These are phyloP conservation scores for Greenwoodochromis staneri DNA, from an alignment of 2,113 vertebrate genomes.

Conservation along the genomic window DNA sequence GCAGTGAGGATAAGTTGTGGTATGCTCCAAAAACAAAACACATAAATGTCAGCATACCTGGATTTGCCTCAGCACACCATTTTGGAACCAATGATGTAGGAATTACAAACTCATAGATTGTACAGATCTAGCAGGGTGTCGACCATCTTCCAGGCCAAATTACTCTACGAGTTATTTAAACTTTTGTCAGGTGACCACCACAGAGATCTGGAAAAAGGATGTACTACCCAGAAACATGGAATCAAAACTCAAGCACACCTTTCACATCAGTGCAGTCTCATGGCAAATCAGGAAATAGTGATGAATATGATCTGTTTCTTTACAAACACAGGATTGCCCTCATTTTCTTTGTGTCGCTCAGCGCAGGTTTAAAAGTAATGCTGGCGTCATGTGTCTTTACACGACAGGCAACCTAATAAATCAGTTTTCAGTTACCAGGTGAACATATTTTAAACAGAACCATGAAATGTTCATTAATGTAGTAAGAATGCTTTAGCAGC, in stretches of 20 bases:
- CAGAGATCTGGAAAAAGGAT: not conserved
- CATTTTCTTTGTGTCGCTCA: not conserved
- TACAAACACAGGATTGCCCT: not conserved
- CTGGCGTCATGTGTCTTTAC: fast-evolving
- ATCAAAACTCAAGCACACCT: not conserved
- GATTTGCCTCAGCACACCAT: too few relatives aligned
- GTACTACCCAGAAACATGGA: not conserved
- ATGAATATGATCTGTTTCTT: not conserved
- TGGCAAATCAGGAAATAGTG: not conserved
- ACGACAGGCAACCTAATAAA: not conserved
- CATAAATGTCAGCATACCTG: too few relatives aligned
- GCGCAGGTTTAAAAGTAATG: fast-evolving
- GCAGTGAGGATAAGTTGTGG: not conserved
- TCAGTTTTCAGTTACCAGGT: not conserved
- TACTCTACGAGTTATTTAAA: not conserved
- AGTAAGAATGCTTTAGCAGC: not conserved
- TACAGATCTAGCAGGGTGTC: not conserved
- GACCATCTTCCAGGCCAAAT: not conserved
- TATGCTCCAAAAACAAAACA: not conserved
- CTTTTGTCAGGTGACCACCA: not conserved
- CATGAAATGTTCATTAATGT: not conserved
- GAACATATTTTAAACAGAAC: not conserved
- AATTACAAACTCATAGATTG: not conserved
- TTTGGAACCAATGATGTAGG: too few relatives aligned
- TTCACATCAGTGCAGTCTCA: not conserved